These are phyloP conservation scores for Pseudeuparius sepicola DNA, from an alignment of 2,888 invertebrate species.

Conservation along the genomic window DNA sequence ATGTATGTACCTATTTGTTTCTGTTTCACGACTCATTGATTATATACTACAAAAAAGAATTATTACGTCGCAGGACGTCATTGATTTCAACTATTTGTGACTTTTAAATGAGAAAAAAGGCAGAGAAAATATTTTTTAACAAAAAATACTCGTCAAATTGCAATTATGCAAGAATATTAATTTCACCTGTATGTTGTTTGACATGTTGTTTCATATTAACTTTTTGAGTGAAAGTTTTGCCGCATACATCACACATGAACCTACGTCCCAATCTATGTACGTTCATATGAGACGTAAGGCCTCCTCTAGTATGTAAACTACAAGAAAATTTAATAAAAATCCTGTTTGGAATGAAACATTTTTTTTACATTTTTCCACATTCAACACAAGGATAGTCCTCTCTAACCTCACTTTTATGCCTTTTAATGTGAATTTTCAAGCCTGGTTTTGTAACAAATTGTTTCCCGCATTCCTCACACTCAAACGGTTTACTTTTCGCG, in stretches of 20 bases:
- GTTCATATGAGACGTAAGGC: slow-evolving; percentile 40
- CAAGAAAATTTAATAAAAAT: slow-evolving; percentile 17
- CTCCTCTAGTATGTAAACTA: slow-evolving; percentile 38
- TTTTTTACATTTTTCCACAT: slow-evolving; percentile 40
- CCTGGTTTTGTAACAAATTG: slow-evolving; percentile 41
- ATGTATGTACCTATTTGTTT: too few relatives aligned
- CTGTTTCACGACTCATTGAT: too few relatives aligned
- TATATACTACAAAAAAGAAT: too few relatives aligned
- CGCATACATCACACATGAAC: slow-evolving; percentile 49
- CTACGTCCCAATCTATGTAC: slow-evolving; percentile 37
- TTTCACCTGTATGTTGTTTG: slow-evolving; percentile 42
- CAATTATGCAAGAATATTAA: too few relatives aligned
- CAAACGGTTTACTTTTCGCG: slow-evolving; percentile 38
- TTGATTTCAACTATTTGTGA: too few relatives aligned
- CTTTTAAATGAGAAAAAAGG: too few relatives aligned
- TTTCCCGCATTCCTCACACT: slow-evolving; percentile 38
- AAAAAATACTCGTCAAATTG: too few relatives aligned
- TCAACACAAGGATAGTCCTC: slow-evolving; percentile 39
- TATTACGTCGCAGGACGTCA: too few relatives aligned
- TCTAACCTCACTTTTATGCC: slow-evolving; percentile 38
- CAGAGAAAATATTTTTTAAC: too few relatives aligned
- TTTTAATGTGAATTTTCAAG: slow-evolving; percentile 41
- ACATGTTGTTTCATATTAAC: slow-evolving; percentile 42
- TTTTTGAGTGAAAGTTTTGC: slow-evolving; percentile 45
- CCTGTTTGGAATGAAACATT: too few relatives aligned